Evolutionary conservation across 2,113 vertebrate genomes (phyloP).

Genomic region (Bubo bubo): DNA sequence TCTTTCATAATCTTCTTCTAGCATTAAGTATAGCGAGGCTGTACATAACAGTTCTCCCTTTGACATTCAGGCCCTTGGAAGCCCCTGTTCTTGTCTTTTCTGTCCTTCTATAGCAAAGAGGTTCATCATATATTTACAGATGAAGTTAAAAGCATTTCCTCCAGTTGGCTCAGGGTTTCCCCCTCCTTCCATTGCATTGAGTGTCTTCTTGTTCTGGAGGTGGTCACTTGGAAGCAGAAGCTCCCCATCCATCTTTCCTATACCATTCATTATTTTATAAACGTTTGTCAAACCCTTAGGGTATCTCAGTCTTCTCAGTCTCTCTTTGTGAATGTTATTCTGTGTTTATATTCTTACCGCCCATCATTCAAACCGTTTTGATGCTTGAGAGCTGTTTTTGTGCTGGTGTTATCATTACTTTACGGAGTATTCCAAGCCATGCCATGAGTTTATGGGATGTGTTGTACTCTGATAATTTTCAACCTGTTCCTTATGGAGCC

Average conservation of each 20-base stretch:
- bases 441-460: slow-evolving; percentile 11
- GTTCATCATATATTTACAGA: neutral
- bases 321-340: neutral
- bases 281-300: neutral
- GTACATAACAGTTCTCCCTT: neutral
- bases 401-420: neutral
- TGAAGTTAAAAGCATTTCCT: neutral
- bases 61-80: neutral
- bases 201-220: neutral
- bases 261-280: neutral
- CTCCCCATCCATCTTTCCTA: neutral
- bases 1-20: neutral
- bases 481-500: slow-evolving; percentile 58
- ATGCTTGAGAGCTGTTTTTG: neutral
- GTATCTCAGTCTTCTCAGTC: neutral
- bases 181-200: neutral
- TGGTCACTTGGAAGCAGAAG: neutral
- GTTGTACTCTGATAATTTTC: slow-evolving; percentile 41
- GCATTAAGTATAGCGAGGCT: neutral
- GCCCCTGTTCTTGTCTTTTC: neutral
- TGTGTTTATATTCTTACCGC: neutral
- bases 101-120: neutral
- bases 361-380: neutral
- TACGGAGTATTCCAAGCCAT: neutral
- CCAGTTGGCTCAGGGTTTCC: neutral